These are phyloP conservation scores for Puffinus mauretanicus DNA, from an alignment of 2,113 vertebrate genomes.

Conservation along the genomic window DNA sequence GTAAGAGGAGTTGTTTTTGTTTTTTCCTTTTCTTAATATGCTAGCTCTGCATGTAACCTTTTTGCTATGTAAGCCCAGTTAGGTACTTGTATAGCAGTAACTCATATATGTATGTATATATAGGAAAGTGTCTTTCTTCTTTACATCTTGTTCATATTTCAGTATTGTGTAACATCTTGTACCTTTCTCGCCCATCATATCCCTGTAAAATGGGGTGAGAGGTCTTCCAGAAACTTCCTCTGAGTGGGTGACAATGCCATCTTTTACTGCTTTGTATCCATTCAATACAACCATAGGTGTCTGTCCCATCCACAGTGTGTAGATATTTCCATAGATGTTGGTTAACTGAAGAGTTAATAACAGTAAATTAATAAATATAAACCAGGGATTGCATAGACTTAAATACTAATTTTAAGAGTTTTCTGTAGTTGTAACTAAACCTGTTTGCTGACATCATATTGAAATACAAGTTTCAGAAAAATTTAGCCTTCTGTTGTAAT, in stretches of 20 bases:
- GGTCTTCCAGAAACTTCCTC: conserved; percentile 60
- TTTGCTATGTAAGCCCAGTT: background rate
- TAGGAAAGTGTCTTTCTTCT: background rate
- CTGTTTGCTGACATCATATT: rapidly evolving
- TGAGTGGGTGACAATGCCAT: conserved; percentile 55
- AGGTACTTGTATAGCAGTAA: background rate
- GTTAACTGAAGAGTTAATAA: conserved; percentile 45
- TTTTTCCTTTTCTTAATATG: background rate
- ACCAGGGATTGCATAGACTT: background rate
- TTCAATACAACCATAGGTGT: conserved; percentile 62
- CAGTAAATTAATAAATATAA: background rate
- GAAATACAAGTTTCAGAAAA: background rate
- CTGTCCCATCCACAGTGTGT: conserved; percentile 65
- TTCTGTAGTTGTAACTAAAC: background rate
- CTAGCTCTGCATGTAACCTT: background rate
- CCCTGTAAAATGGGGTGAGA: conserved; percentile 53
- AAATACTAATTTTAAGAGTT: background rate
- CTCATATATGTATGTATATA: background rate
- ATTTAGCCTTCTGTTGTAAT: background rate
- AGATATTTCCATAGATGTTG: conserved; percentile 39
- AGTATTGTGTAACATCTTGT: background rate
- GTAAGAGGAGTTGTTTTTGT: background rate
- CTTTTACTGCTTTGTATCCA: conserved; percentile 60
- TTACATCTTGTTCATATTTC: background rate
- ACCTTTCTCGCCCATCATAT: conserved; percentile 70